These are phyloP conservation scores for Nycteola revayana DNA, from an alignment of 2,888 invertebrate species.

Conservation along the genomic window DNA sequence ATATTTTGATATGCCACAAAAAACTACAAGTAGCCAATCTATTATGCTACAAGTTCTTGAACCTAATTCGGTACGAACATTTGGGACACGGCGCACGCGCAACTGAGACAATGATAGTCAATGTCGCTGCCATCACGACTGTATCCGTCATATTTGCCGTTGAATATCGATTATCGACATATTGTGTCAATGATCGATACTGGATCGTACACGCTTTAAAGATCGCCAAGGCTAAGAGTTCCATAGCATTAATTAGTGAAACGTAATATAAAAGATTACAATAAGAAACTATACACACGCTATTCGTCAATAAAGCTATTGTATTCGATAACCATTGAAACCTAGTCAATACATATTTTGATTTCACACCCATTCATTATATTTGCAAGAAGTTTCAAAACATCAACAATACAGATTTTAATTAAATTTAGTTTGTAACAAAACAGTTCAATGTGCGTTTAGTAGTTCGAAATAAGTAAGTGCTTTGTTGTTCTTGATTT, in stretches of 20 bases:
- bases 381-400: constrained; percentile 11
- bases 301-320: constrained; percentile 26
- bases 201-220: constrained; percentile 42
- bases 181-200: constrained; percentile 54
- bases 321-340: constrained; percentile 22
- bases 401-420: constrained; percentile 5
- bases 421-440: background rate
- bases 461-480: too few species aligned
- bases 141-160: constrained; percentile 55
- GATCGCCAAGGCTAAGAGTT: constrained; percentile 43
- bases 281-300: constrained; percentile 18
- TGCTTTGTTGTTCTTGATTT: too few species aligned
- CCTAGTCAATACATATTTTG: constrained; percentile 28
- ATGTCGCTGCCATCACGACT: constrained; percentile 69
- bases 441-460: background rate
- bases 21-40: constrained; percentile 23
- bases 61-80: constrained; percentile 63
- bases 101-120: constrained; percentile 64
- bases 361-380: constrained; percentile 30
- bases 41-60: constrained; percentile 54
- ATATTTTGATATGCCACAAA: constrained; percentile 30
- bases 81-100: constrained; percentile 65
- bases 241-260: constrained; percentile 42
- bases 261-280: constrained; percentile 32
- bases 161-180: constrained; percentile 56